Evolutionary conservation across 2,113 vertebrate species (phyloP).

Genomic region (Litocranius walleri): DNA sequence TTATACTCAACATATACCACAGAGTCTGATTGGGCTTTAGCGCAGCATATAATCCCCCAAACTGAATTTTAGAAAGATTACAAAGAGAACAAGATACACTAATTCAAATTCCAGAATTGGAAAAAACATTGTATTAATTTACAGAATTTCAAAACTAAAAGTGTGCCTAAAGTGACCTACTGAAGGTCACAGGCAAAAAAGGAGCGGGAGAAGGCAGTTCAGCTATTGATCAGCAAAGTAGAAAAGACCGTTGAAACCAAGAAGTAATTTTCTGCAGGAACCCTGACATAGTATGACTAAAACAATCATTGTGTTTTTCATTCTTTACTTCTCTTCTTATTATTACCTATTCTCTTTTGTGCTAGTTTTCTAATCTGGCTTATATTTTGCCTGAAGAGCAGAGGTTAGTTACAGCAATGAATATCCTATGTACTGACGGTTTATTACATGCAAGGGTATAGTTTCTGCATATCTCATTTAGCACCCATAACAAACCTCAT

Average conservation of each 20-base stretch:
- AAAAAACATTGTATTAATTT: not conserved
- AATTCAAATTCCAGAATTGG: not conserved
- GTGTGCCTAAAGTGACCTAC: not conserved
- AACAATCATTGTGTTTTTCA: not conserved
- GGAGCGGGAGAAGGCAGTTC: not conserved
- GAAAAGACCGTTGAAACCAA: not conserved
- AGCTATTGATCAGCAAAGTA: not conserved
- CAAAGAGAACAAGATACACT: not conserved
- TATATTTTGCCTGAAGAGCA: not conserved
- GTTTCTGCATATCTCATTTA: not conserved
- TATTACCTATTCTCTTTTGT: not conserved
- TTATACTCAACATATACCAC: not conserved
- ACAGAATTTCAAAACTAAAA: not conserved
- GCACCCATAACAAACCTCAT: not conserved
- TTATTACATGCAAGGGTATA: not conserved
- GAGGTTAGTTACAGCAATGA: not conserved
- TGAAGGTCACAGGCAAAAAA: not conserved
- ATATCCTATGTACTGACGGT: not conserved
- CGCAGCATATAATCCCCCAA: not conserved
- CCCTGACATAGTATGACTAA: not conserved
- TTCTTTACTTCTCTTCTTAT: not conserved
- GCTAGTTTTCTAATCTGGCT: not conserved
- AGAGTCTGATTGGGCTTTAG: not conserved
- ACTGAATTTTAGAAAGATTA: not conserved
- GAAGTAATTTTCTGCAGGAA: not conserved